These are phyloP conservation scores for Itoplectis maculator DNA, from an alignment of 2,888 invertebrate species.

Conservation along the genomic window DNA sequence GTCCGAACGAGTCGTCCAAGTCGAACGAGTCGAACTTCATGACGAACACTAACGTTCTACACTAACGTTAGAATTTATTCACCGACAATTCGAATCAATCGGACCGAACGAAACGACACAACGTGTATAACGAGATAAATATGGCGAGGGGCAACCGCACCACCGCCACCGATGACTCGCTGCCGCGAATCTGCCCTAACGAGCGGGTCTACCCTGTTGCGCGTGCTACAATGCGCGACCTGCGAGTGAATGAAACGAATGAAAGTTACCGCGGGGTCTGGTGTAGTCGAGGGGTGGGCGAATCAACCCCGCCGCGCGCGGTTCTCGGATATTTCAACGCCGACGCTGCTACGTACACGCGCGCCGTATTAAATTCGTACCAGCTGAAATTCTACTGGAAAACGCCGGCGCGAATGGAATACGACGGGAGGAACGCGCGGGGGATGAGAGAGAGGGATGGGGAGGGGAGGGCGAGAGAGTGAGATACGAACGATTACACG, in stretches of 20 bases:
- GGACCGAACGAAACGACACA: constrained; percentile 64
- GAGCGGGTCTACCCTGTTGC: constrained; percentile 69
- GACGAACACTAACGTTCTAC: too few relatives aligned
- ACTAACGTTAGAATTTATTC: constrained; percentile 79
- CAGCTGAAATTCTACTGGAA: constrained; percentile 10
- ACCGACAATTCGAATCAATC: constrained; percentile 72
- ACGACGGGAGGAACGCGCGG: neutral
- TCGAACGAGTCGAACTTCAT: too few relatives aligned
- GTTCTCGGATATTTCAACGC: too few relatives aligned
- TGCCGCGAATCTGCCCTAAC: constrained; percentile 63
- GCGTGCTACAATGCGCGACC: constrained; percentile 24
- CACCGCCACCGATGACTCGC: constrained; percentile 45
- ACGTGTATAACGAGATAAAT: constrained; percentile 21
- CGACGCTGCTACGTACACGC: neutral
- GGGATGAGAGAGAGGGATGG: neutral
- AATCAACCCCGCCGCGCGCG: too few relatives aligned
- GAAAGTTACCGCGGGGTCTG: constrained; percentile 45
- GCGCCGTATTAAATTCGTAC: constrained; percentile 39
- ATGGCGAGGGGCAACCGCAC: constrained; percentile 3
- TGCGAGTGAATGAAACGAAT: constrained; percentile 39
- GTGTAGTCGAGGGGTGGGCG: too few relatives aligned
- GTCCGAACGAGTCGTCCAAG: too few relatives aligned
- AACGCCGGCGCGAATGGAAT: neutral
- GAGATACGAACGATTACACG: constrained; percentile 63
- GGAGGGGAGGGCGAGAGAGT: constrained; percentile 41